Base-by-base conservation (phyloP, 2,113 vertebrate species). In the Lagopus muta region DNA sequence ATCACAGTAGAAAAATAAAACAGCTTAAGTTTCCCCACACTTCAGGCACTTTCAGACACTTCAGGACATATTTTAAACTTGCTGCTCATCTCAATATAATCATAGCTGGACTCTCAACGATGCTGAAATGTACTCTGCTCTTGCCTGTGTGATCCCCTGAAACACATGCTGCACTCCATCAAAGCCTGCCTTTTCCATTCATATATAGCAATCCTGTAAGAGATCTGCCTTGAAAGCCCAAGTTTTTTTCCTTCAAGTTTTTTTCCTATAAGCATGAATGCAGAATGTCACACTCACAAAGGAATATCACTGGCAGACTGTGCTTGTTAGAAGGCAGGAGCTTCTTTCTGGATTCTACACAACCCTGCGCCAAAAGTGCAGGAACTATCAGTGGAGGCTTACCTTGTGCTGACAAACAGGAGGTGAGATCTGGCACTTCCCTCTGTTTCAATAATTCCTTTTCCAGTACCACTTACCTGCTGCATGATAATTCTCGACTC, bases 361-460 rank as follows among this genome's bases (percentile, higher is more conserved):
- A 94, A 57, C 57, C 34, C 60, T 60, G 20, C 70, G 71, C 86
- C 89, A 84, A 66, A 92, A 74, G n/a, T 32, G 24, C 58, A n/a
- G 54, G 21, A 62, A 25, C 20, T 45, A 45, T 71, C 10, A 28
- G 80, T 76, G 93, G 42, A 21, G 5, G 94, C 95, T 86, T 79
- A 73, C 78, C 36, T 66, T 55, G 20, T 86, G 50, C 61, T 90
- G 83, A 92, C 88, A 93, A 86, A 77, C 64, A 81, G 15, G 25
- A 82, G 48, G 40, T 82, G 36, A 72, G 70, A 82, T 95, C 93
- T 95, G 65, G 48, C 86, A 87, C 76, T 88, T 89, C 78, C 32
- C 71, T 69, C 62, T 87, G 13, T 91, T 96, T 38, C 74, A 95
- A 80, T 43, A 88, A 24, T 8, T 34, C 42, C 19, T 62, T 79